These are phyloP conservation scores for Plumapathes pennacea DNA, from an alignment of 92 coral and sea anemone species.

Conservation along the genomic window DNA sequence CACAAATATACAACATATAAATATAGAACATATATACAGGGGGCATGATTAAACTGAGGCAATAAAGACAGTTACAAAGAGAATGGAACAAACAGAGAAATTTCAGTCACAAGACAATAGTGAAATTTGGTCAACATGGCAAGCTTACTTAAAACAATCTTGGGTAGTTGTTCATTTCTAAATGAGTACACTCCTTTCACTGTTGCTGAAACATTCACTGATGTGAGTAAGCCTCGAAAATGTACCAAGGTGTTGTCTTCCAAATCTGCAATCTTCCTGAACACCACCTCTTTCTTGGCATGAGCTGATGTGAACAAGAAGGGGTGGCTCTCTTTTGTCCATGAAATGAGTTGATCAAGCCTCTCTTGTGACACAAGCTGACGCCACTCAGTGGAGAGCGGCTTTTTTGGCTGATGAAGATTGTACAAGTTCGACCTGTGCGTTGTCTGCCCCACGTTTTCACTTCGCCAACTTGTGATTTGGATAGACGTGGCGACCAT, in stretches of 20 bases:
- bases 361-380: slow-evolving; percentile 62
- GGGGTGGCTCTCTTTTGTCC: slow-evolving; percentile 55
- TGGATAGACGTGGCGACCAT: slow-evolving; percentile 65
- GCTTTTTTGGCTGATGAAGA: slow-evolving; percentile 68
- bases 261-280: slow-evolving; percentile 54
- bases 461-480: slow-evolving; percentile 80
- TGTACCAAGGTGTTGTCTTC: slow-evolving; percentile 70
- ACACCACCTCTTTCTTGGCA: slow-evolving; percentile 34
- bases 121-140: not conserved
- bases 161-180: slow-evolving; percentile 61
- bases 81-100: not conserved
- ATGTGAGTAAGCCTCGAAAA: slow-evolving; percentile 71
- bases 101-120: not conserved
- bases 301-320: slow-evolving; percentile 35
- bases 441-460: slow-evolving; percentile 77
- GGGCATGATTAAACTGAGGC: no score
- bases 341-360: slow-evolving; percentile 48
- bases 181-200: slow-evolving; percentile 39
- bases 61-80: not conserved
- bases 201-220: slow-evolving; percentile 30
- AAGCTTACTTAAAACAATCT: slow-evolving; percentile 60
- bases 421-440: slow-evolving; percentile 65
- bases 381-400: slow-evolving; percentile 63
- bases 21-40: no score
- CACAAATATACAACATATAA: no score